A percentile compares a stretch with the other conserved stretches of the same genome.
These are phyloP conservation scores for Bombus pascuorum DNA, from an alignment of 1,140 invertebrate genomes.

Conservation along the genomic window DNA sequence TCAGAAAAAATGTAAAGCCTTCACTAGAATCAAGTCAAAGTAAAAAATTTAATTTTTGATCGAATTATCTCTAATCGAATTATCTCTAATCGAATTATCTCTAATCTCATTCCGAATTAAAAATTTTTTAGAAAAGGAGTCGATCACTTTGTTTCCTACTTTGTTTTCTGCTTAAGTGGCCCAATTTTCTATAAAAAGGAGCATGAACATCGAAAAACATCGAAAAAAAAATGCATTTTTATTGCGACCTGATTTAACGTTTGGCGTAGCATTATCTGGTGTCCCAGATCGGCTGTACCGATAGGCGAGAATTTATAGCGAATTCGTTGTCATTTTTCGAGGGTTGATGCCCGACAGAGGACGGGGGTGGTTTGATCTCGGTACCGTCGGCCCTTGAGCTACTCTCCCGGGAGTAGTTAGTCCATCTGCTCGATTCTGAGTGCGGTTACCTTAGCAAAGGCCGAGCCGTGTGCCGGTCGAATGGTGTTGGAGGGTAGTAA, in stretches of 20 bases:
- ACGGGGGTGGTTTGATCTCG: constrained; percentile 64
- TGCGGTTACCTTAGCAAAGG: constrained; percentile 55
- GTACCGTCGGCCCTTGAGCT: constrained; percentile 46
- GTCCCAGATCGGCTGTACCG: constrained; percentile 54
- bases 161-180: too few species aligned
- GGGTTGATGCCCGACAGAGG: constrained; percentile 73
- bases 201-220: neutral
- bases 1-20: too few species aligned
- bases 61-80: too few species aligned
- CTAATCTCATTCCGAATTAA: too few species aligned
- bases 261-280: constrained; percentile 20
- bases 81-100: too few species aligned
- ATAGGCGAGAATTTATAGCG: constrained; percentile 67
- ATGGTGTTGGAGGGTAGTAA: constrained; percentile 48
- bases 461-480: constrained; percentile 16
- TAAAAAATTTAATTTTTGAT: too few species aligned
- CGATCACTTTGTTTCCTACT: too few species aligned
- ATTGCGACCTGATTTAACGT: constrained; percentile 24
- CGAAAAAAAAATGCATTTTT: constrained; percentile 21
- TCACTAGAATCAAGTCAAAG: too few species aligned
- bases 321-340: constrained; percentile 62
- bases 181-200: neutral
- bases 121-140: too few species aligned
- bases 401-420: constrained; percentile 78
- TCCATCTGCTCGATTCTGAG: constrained; percentile 74